Evolutionary conservation across 2,113 vertebrate species (phyloP), one percentile per base, ranked within the genome.

Genomic region (Ardeotis arabs): DNA sequence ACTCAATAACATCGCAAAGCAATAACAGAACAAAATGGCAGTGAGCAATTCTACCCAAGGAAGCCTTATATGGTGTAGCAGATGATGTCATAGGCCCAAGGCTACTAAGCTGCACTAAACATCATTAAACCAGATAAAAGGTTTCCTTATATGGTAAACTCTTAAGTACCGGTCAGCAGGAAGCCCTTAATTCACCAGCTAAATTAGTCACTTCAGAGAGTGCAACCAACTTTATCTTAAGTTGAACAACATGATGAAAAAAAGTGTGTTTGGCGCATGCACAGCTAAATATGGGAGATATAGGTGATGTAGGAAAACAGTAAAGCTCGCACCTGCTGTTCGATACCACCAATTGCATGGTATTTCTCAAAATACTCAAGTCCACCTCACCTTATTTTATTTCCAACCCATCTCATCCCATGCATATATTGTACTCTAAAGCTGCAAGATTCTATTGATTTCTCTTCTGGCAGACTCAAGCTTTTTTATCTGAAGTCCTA

Each of bases 361-460:
- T 55, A 67, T 67, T 75, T 70, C 64, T 79, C 24, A n/a, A 74
- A 83, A 79, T 58, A 44, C 20, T 75, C 19, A 52, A 84, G 77
- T 33, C 19, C 37, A 68, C 28, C 45, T 91, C 44, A 49, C 41
- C 27, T 35, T 13, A 33, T 33, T 27, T 49, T 74, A 21, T 81
- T 73, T 84, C 63, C n/a, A 89, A 7, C 18, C 15, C 19, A 52
- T 13, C 62, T 60, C 33, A 52, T 20, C 15, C 20, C 23, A 17
- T 13, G 18, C 25, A 33, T 33, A 24, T 23, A 41, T 52, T 62
- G 23, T 45, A 25, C 35, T 4, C 1, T 37, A 33, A 44, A 55
- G 41, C 77, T 62, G 44, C 64, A 77, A n/a, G n/a, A 79, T 77
- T 66, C 73, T 84, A 89, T 45, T 72, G 69, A 84, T 95, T 89